A percentile compares a stretch with the other conserved stretches of the same genome.
Conservation (phyloP, 1,140 invertebrate species). For the Zaprionus lachaisei region DNA sequence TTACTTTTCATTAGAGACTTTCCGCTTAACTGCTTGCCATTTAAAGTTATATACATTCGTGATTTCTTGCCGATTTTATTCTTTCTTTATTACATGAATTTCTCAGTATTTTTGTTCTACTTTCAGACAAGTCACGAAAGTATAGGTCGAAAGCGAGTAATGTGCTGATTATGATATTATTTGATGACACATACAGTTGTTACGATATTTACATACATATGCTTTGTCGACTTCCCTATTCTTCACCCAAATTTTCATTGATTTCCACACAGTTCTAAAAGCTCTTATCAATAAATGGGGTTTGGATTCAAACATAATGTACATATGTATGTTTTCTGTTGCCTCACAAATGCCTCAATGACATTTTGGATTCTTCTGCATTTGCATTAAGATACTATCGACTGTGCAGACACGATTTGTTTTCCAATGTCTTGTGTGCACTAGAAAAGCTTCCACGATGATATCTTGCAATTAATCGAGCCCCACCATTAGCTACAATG, state of each 20-base stretch:
- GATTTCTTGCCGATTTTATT: conserved; percentile 17
- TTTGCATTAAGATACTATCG: conserved; percentile 22
- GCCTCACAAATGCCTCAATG: conserved; percentile 10
- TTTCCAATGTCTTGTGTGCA: not conserved
- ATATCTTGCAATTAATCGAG: conserved; percentile 32
- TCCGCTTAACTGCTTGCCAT: conserved; percentile 10
- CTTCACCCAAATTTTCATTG: not conserved
- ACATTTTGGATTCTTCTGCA: not conserved
- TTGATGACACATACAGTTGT: conserved; percentile 12
- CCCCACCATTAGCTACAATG: conserved; percentile 56
- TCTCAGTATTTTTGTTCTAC: not conserved
- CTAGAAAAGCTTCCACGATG: conserved; percentile 10
- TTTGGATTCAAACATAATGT: not conserved
- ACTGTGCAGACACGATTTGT: not conserved
- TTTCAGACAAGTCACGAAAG: conserved; percentile 1
- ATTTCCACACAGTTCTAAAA: conserved; percentile 3
- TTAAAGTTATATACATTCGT: not conserved
- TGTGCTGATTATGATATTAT: conserved; percentile 2
- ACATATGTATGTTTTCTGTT: no score
- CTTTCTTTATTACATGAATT: not conserved
- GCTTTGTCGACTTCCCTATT: not conserved
- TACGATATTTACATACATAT: not conserved
- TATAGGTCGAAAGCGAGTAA: not conserved
- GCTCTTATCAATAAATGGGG: conserved; percentile 19
- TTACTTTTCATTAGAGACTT: conserved; percentile 3